Evolutionary conservation across 2,888 invertebrate species (phyloP).

Genomic region (Epinotia bilunana): DNA sequence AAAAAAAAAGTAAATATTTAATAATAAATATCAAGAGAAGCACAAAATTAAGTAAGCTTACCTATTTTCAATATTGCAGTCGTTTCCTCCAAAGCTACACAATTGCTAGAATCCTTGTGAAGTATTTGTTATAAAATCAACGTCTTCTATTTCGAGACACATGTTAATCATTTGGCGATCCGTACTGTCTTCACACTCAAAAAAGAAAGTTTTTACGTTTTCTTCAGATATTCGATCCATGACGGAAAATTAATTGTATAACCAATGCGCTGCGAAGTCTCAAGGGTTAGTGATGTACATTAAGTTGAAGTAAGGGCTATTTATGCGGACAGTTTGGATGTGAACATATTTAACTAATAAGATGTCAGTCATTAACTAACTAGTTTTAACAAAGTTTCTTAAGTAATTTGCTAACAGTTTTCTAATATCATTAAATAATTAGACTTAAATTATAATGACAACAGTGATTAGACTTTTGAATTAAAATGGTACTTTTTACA

Average conservation of each 20-base stretch:
- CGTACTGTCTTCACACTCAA: not conserved
- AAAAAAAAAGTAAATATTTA: not conserved
- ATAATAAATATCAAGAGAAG: not conserved
- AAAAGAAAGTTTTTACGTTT: not conserved
- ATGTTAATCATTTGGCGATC: not conserved
- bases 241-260: not conserved
- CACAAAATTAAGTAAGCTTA: not conserved
- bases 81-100: not conserved
- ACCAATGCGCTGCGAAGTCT: not conserved
- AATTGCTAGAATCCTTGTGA: not conserved
- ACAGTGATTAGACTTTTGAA: not conserved
- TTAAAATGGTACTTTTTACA: not conserved
- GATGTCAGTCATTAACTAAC: too few relatives aligned
- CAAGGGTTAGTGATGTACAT: not conserved
- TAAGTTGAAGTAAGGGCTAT: not conserved
- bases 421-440: too few relatives aligned
- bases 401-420: too few relatives aligned
- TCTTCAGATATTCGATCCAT: not conserved
- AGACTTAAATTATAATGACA: too few relatives aligned
- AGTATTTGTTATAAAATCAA: not conserved
- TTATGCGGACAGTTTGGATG: too few relatives aligned
- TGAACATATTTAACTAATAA: too few relatives aligned
- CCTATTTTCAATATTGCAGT: not conserved
- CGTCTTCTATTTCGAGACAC: not conserved
- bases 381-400: too few relatives aligned